phyloP scores from a whole-genome alignment of 1,140 invertebrate species.

The Chionoecetes opilio region DNA sequence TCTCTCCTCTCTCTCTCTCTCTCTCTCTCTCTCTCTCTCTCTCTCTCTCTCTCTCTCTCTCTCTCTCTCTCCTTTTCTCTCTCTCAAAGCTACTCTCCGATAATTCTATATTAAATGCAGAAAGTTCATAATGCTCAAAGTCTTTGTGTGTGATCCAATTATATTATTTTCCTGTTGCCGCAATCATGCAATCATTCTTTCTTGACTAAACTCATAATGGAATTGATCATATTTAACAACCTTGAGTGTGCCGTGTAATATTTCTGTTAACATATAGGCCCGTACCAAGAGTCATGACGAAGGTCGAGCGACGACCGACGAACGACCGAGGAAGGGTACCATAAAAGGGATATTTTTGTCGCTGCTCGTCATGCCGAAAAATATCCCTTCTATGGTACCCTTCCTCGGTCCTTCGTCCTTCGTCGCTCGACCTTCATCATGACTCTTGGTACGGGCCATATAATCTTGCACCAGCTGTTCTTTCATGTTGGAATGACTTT shows the following conservation, averaged over 20 bases:
- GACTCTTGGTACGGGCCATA: too few species aligned
- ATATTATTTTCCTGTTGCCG: too few species aligned
- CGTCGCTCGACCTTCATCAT: too few species aligned
- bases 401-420: too few species aligned
- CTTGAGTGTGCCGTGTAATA: not conserved
- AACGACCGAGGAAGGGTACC: too few species aligned
- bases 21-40: not conserved
- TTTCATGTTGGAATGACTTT: not conserved
- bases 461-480: not conserved
- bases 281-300: too few species aligned
- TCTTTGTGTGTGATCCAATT: not conserved
- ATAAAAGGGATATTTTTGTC: too few species aligned
- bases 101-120: not conserved
- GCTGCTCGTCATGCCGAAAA: too few species aligned
- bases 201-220: not conserved
- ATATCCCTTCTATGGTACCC: too few species aligned
- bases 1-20: not conserved
- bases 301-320: too few species aligned
- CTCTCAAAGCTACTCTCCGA: too few species aligned
- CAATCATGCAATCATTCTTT: not conserved
- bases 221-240: not conserved
- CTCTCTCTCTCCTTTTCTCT: slow-evolving; percentile 48
- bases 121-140: not conserved
- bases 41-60: slow-evolving; percentile 37
- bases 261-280: too few species aligned